These are phyloP conservation scores for Diadophis punctatus DNA, from an alignment of 2,113 vertebrate species.

Conservation along the genomic window DNA sequence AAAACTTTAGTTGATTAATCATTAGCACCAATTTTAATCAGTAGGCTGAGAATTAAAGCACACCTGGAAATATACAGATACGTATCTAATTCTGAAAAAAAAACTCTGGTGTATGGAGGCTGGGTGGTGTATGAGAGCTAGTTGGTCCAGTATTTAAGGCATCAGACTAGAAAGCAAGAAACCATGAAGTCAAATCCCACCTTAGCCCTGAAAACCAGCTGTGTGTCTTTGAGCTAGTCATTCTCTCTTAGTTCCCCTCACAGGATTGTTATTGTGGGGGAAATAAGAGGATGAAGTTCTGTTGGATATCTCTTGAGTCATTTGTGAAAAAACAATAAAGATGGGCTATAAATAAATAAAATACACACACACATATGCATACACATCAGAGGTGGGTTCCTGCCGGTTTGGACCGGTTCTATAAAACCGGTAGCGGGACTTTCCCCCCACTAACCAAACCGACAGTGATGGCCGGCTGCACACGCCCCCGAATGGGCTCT, in stretches of 20 bases:
- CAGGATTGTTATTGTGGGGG: no score
- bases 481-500: no score
- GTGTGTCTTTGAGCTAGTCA: background rate
- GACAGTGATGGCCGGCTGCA: no score
- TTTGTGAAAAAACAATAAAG: background rate
- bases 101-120: background rate
- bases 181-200: background rate
- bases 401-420: no score
- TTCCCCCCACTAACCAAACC: no score
- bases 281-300: background rate
- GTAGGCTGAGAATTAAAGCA: background rate
- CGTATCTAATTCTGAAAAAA: background rate
- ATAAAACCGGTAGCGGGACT: no score
- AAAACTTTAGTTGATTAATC: constrained; percentile 6
- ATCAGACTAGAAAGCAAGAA: background rate
- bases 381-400: no score
- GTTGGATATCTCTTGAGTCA: background rate
- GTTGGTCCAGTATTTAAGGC: background rate
- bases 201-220: background rate
- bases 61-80: background rate
- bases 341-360: background rate
- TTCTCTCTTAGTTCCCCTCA: background rate
- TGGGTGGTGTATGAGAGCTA: background rate
- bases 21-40: constrained; percentile 9
- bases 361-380: background rate